A percentile compares a stretch with the other conserved stretches of the same genome.
Conservation (phyloP, 2,113 vertebrate species). For the Psittacula cyanocephala region DNA sequence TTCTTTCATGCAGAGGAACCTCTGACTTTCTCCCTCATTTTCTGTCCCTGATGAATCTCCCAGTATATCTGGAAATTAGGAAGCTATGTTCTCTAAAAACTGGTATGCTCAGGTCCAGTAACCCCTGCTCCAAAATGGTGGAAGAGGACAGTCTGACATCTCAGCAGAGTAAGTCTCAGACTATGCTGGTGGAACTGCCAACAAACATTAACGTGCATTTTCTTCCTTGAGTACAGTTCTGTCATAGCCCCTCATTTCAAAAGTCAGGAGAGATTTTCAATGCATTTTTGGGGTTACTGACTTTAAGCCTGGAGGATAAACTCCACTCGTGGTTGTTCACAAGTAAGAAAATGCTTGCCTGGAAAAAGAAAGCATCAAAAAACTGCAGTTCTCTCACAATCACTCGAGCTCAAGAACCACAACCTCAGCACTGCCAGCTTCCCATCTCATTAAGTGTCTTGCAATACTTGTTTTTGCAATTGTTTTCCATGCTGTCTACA, state of each 20-base stretch:
- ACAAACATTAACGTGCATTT: neutral
- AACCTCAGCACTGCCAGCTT: neutral
- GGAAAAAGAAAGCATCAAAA: constrained; percentile 7
- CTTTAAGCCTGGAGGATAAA: neutral
- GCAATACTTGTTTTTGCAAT: constrained; percentile 64
- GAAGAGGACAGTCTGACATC: neutral
- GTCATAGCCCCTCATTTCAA: neutral
- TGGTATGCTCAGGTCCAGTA: neutral
- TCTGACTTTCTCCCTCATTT: neutral
- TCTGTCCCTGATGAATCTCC: neutral
- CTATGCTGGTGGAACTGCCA: neutral
- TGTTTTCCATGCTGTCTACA: constrained; percentile 39
- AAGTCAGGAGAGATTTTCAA: neutral
- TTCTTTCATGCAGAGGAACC: neutral
- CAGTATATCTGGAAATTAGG: neutral
- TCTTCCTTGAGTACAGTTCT: fast-evolving
- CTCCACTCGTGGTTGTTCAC: neutral
- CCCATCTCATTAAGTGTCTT: constrained; percentile 49
- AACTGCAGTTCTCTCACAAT: neutral
- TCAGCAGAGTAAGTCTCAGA: neutral
- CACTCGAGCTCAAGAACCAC: neutral
- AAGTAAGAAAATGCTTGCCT: neutral
- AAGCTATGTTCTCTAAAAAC: constrained; percentile 12
- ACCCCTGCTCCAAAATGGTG: fast-evolving
- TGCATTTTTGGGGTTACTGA: neutral